These are phyloP conservation scores for Paramuricea clavata DNA, from an alignment of 92 coral and sea anemone genomes.

Conservation along the genomic window DNA sequence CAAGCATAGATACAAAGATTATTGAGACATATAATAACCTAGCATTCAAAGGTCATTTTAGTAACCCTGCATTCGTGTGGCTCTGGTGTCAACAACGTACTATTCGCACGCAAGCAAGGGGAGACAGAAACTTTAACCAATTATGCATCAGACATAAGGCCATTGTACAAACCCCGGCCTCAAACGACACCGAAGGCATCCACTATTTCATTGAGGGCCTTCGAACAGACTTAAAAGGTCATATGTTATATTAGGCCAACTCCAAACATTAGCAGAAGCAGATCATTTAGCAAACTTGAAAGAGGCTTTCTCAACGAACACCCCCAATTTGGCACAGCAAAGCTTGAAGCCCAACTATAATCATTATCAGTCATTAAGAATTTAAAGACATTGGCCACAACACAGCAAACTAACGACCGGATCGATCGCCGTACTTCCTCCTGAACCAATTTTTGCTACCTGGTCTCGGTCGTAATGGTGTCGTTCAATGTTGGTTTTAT, in stretches of 20 bases:
- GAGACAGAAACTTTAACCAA: too few relatives aligned
- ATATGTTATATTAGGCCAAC: conserved; percentile 6
- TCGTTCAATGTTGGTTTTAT: too few relatives aligned
- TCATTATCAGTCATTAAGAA: conserved; percentile 6
- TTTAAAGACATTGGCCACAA: background rate
- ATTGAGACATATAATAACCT: too few relatives aligned
- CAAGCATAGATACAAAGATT: too few relatives aligned
- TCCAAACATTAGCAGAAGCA: conserved; percentile 5
- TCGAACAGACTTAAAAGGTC: background rate
- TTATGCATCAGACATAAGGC: background rate
- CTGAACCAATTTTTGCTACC: too few relatives aligned
- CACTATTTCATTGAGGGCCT: background rate
- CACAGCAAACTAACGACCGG: conserved; percentile 1
- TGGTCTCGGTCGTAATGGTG: too few relatives aligned
- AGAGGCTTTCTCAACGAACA: background rate
- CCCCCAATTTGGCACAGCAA: background rate
- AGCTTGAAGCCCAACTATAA: conserved; percentile 1
- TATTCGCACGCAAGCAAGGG: too few relatives aligned
- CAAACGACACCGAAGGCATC: background rate
- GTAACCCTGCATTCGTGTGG: too few relatives aligned
- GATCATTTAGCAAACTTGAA: background rate
- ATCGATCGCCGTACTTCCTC: too few relatives aligned
- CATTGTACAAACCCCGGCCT: background rate
- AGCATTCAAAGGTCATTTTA: too few relatives aligned
- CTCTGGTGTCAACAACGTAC: too few relatives aligned